Evolutionary conservation across 1,140 invertebrate genomes (phyloP), one percentile per base, ranked within the genome.

Genomic region (Saccostrea glomerata): DNA sequence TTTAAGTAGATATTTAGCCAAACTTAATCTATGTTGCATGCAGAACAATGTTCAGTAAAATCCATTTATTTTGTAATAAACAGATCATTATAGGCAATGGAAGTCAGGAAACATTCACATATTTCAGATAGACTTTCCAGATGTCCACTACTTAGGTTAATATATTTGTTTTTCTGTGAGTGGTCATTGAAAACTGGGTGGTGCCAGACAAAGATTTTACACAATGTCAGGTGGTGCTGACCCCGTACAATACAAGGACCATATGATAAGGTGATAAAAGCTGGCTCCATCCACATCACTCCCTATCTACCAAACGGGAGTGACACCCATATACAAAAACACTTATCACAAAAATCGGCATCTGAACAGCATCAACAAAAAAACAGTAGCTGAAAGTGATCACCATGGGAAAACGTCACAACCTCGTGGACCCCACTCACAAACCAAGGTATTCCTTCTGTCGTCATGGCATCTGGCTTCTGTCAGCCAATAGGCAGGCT

Each of bases 371-470:
- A 77, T 77, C 70, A 77, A 30, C 70, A 77, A 9, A 77, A 36
- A 77, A 77, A 77, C 70, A 77, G 70, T 77, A 77, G 25, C 70
- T 77, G 70, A 77, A 77, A 77, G 70, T 77, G 70, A 77, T 77
- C 70, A 36, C 70, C 70, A 77, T 77, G 70, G 70, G 70, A 77
- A 77, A 77, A 77, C 60, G 70, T 77, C 70, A 77, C 70, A 77
- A 77, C 25, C 9, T 11, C 12, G 25, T 15, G 70, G 70, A 77
- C 70, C 70, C 25, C 70, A 36, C 70, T 77, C 23, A 73, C 70
- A 77, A 36, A 77, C 25, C 30, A 9, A 40, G 23, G 25, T 23
- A 30, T 77, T 77, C 70, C 70, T 36, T 77, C 70, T 77, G 70
- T 77, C 70, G 70, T 77, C 70, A 77, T 36, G 30, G 25, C 70